Percentiles rank a stretch among this genome's conserved stretches.
Evolutionary conservation across 2,113 vertebrate species (phyloP).

Genomic region (Phylloscopus trochiloides): DNA sequence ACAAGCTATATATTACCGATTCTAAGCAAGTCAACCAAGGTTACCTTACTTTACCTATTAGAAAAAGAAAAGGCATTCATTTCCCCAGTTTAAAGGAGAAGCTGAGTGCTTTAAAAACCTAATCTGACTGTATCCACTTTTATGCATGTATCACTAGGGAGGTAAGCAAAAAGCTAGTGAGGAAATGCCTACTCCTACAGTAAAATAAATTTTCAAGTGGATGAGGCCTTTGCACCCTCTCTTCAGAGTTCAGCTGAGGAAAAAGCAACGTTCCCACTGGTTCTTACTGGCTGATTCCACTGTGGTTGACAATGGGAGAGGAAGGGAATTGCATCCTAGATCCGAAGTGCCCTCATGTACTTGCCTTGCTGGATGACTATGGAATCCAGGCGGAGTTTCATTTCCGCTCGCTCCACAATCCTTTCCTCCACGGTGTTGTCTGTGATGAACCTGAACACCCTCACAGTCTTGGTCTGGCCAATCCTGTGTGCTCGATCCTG

Average conservation of each 20-base stretch:
- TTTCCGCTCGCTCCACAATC: constrained; percentile 96
- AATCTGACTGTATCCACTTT: neutral
- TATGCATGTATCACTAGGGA: accelerated
- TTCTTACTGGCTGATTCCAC: neutral
- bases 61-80: neutral
- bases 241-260: neutral
- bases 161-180: neutral
- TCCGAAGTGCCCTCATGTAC: neutral
- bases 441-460: constrained; percentile 96
- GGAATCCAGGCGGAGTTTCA: constrained; percentile 95
- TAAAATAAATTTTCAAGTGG: neutral
- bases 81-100: neutral
- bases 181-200: neutral
- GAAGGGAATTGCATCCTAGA: accelerated
- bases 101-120: neutral
- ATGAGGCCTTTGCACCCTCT: neutral
- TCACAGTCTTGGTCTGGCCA: constrained; percentile 93
- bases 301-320: neutral
- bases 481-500: constrained; percentile 98
- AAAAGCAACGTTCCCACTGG: neutral
- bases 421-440: constrained; percentile 97
- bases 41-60: neutral
- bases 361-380: constrained; percentile 98
- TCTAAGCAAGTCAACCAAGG: neutral
- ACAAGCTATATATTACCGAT: neutral